phyloP scores from a whole-genome alignment of 2,888 invertebrate species.

The Pollenia labialis region DNA sequence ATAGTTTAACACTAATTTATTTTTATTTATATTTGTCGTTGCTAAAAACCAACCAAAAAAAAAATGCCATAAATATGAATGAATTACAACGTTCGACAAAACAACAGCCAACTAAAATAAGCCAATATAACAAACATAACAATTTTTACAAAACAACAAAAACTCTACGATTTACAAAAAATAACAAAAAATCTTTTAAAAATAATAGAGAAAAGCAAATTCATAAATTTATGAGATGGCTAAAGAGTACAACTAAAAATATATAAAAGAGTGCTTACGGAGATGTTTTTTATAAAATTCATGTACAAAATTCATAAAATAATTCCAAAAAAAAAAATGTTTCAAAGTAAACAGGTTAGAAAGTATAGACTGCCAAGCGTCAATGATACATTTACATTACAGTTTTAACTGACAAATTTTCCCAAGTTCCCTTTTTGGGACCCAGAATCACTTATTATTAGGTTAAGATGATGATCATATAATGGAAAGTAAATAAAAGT shows the following conservation, averaged over 20 bases:
- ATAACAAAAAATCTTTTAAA: slow-evolving; percentile 7
- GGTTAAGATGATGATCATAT: too few species aligned
- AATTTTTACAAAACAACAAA: slow-evolving; percentile 15
- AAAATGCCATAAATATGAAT: slow-evolving; percentile 44
- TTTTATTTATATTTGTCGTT: slow-evolving; percentile 47
- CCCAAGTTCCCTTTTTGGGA: too few species aligned
- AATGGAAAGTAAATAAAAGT: too few species aligned
- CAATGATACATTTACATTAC: too few species aligned
- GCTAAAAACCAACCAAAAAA: slow-evolving; percentile 30
- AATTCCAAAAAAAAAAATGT: too few species aligned
- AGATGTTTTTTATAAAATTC: neutral
- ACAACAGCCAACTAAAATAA: slow-evolving; percentile 24
- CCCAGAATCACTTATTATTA: too few species aligned
- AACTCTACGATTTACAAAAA: neutral
- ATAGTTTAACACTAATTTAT: slow-evolving; percentile 65
- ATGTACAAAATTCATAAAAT: too few species aligned
- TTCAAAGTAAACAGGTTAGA: too few species aligned
- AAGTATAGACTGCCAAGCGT: too few species aligned
- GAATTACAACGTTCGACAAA: slow-evolving; percentile 47
- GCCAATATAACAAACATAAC: slow-evolving; percentile 33
- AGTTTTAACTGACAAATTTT: too few species aligned
- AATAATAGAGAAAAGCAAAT: neutral
- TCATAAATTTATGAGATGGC: slow-evolving; percentile 29
- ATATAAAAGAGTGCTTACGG: neutral
- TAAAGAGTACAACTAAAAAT: slow-evolving; percentile 1